Evolutionary conservation across 2,113 vertebrate genomes (phyloP).

Genomic region (Halichoeres trimaculatus): DNA sequence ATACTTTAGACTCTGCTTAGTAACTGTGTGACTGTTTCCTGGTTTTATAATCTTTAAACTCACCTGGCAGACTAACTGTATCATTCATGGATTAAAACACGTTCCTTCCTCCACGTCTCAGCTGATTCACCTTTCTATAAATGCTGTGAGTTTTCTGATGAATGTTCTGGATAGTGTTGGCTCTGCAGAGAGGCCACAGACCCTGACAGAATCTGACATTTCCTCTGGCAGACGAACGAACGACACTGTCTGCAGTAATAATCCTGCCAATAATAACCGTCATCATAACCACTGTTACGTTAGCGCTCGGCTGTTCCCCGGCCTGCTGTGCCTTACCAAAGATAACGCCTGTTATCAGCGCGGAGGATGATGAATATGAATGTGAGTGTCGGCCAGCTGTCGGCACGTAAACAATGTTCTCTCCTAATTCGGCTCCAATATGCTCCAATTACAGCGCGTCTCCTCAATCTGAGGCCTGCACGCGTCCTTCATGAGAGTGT

Average conservation of each 20-base stretch:
- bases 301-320: background rate
- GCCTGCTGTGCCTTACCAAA: constrained; percentile 1
- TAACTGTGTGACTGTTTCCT: too few relatives aligned
- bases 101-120: too few relatives aligned
- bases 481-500: background rate
- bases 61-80: too few relatives aligned
- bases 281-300: background rate
- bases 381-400: constrained; percentile 7
- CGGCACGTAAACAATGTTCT: background rate
- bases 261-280: constrained; percentile 15
- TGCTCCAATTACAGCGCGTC: background rate
- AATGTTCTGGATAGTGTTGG: background rate
- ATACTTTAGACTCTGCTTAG: too few relatives aligned
- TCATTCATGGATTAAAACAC: too few relatives aligned
- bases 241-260: constrained; percentile 1
- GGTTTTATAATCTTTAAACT: too few relatives aligned
- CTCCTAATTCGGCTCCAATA: background rate
- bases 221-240: background rate
- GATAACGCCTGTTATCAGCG: background rate
- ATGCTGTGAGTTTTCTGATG: background rate
- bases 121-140: too few relatives aligned
- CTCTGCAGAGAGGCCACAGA: background rate
- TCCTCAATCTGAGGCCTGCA: background rate
- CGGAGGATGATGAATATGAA: constrained; percentile 19
- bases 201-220: background rate